Evolutionary conservation across 2,888 invertebrate species (phyloP).

Genomic region (Apodemia hepburni): DNA sequence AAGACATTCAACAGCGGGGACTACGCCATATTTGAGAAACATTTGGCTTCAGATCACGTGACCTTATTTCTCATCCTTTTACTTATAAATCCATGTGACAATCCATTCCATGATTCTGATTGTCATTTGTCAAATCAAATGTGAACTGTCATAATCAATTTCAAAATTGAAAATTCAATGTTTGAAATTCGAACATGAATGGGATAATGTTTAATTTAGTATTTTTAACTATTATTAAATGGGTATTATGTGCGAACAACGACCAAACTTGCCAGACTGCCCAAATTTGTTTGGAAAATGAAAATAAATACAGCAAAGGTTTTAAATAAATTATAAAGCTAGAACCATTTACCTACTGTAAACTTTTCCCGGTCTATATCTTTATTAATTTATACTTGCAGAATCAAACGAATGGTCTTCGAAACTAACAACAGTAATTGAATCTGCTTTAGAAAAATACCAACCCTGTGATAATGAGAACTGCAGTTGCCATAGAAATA

Average conservation of each 20-base stretch:
- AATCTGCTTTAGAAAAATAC: conserved; percentile 71
- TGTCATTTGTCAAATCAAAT: too few relatives aligned
- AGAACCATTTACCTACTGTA: background rate
- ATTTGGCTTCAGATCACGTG: too few relatives aligned
- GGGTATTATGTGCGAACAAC: background rate
- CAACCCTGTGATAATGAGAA: conserved; percentile 76
- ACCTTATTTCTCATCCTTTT: too few relatives aligned
- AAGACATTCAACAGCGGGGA: too few relatives aligned
- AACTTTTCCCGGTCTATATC: conserved; percentile 10
- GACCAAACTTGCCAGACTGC: background rate
- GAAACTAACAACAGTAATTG: conserved; percentile 64
- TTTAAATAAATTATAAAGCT: conserved; percentile 6
- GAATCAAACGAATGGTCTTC: conserved; percentile 66
- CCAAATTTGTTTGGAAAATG: conserved; percentile 3
- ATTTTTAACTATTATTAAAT: background rate
- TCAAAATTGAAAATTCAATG: too few relatives aligned
- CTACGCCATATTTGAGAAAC: too few relatives aligned
- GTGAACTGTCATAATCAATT: too few relatives aligned
- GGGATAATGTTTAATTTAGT: background rate
- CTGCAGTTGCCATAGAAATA: conserved; percentile 82
- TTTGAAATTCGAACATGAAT: too few relatives aligned
- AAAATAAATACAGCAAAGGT: conserved; percentile 39
- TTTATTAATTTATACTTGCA: conserved; percentile 41
- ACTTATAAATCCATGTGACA: too few relatives aligned
- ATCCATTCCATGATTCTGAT: too few relatives aligned